A percentile compares a stretch with the other conserved stretches of the same genome.
Evolutionary conservation across 2,888 invertebrate genomes (phyloP).

Genomic region (Callyntrura guangdongensis): DNA sequence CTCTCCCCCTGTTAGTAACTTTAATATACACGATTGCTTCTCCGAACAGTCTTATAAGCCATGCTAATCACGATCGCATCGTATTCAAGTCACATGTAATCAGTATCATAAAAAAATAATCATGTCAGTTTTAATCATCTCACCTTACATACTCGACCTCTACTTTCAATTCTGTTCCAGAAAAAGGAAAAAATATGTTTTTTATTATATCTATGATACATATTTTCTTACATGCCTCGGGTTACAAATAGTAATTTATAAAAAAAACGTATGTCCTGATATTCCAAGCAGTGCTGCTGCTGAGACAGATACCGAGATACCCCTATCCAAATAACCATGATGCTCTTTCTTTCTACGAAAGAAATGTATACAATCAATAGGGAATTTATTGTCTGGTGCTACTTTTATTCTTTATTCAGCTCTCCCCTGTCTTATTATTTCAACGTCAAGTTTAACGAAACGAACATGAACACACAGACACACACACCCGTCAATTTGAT

Average conservation of each 20-base stretch:
- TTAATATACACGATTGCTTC: neutral
- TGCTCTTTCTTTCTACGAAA: neutral
- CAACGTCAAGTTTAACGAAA: slow-evolving; percentile 51
- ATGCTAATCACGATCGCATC: slow-evolving; percentile 41
- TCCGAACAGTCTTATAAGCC: slow-evolving; percentile 11
- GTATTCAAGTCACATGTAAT: slow-evolving; percentile 38
- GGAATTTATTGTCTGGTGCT: slow-evolving; percentile 27
- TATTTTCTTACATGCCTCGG: too few relatives aligned
- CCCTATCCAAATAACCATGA: too few relatives aligned
- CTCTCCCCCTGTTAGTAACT: neutral
- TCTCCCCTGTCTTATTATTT: slow-evolving; percentile 41
- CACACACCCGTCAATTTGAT: slow-evolving; percentile 49
- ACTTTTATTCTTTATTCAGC: neutral
- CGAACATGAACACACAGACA: slow-evolving; percentile 46
- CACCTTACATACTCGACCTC: neutral
- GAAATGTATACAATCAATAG: neutral
- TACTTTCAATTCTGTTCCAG: neutral
- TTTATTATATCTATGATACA: too few relatives aligned
- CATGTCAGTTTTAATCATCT: slow-evolving; percentile 45
- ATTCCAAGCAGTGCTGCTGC: too few relatives aligned
- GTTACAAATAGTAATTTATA: too few relatives aligned
- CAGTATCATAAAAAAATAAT: slow-evolving; percentile 44
- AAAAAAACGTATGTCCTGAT: too few relatives aligned
- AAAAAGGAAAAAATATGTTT: neutral
- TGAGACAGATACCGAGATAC: too few relatives aligned